Base-by-base conservation (phyloP, 1,140 invertebrate species). In the Lanistes nyassanus region DNA sequence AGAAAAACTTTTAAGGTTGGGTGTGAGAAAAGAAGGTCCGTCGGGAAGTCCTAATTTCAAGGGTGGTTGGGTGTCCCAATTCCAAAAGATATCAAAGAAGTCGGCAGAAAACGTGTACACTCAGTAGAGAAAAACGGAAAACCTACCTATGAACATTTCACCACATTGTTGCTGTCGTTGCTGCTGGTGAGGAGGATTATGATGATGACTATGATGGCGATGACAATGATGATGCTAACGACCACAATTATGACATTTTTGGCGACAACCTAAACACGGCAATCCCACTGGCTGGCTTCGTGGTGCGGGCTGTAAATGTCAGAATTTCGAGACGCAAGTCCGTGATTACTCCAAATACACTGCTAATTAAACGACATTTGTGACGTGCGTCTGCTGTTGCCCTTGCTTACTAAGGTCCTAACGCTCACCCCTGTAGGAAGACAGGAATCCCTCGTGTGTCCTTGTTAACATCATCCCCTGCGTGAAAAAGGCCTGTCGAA, bases 341-440 rank as follows among this genome's bases (percentile, higher is more conserved):
- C 19, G n/a, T 16, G 53, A 55, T 16, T 16, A 55, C 19, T 16
- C 19, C 19, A n/a, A 55, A n/a, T 16, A 55, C 53, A n/a, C 19
- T 2, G 53, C 19, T 2, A 55, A n/a, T 55, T 16, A n/a, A 55
- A 16, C 1, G n/a, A 55, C 1, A n/a, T 55, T 55, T 55, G 53
- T n/a, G 19, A 21, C 53, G n/a, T 55, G 19, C 19, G 19, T 2
- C 19, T 55, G 2, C 19, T 21, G 53, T 55, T 55, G n/a, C 53
- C 39, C 64, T 66, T 42, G 36, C 64, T 39, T 39, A 66, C 64
- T 39, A 36, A 66, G 47, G 47, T 19, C 64, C 47, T 16, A 37
- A 66, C 39, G 29, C 21, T 42, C 39, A 66, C 47, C 64, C 64
- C n/a, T n/a, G n/a, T n/a, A n/a, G n/a, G n/a, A n/a, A n/a, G n/a